Evolutionary conservation across 2,113 vertebrate species (phyloP), one percentile per base, ranked within the genome.

Genomic region (Lipotes vexillifer): DNA sequence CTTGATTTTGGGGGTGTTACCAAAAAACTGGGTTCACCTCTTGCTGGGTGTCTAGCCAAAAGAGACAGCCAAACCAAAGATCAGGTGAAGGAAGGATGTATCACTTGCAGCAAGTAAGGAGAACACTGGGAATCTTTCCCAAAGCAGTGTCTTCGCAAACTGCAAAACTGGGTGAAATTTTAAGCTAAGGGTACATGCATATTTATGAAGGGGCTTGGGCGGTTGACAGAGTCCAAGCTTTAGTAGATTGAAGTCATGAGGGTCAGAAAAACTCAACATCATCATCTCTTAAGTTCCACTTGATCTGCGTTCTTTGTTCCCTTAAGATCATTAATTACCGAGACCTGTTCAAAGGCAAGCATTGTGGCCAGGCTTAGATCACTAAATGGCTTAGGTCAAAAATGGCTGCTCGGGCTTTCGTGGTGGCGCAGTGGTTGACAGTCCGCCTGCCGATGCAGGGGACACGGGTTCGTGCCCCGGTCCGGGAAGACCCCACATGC

Each of bases 401-500:
- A 78, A 8, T 78, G 49, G 59, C 75, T n/a, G 23, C 75, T 78
- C 11, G 55, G 46, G 57, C 75, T n/a, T n/a, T 18, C 44, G 9
- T 11, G 44, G 44, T 46, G 44, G 44, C 10, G 44, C 44, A 46
- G 44, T 46, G 44, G 44, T 11, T 46, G 44, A 46, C 9, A 46
- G 44, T 46, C 44, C 44, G 10, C 44, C 44, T 46, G 44, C 44
- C 44, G 10, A 44, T 44, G 44, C 44, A 46, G 44, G 44, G 44
- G 0, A 11, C 44, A 0, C 2, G 10, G 44, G 10, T 46, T 46
- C 2, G 0, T 46, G 10, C 10, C 44, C 44, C 44, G 10, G 44
- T 46, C 44, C 44, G 44, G 44, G 44, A 46, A 46, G 44, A 46
- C 11, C 46, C 46, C 46, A 46, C 11, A 0, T 46, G 46, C 46